Base-by-base conservation (phyloP, 2,113 vertebrate genomes). In the Nannospalax galili region DNA sequence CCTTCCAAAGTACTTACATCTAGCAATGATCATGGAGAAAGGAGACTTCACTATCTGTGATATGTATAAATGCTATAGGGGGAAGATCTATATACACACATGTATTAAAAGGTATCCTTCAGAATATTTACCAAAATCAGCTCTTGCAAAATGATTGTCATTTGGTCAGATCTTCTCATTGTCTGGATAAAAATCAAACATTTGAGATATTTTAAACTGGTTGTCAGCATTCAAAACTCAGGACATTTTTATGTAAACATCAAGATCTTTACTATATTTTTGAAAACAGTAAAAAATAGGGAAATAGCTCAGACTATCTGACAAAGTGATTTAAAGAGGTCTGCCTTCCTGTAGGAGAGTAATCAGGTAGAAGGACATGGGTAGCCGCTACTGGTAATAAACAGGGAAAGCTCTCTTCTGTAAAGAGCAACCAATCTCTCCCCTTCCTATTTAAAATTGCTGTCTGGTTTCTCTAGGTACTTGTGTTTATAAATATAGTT, bases 201-300 rank as follows among this genome's bases (percentile, higher is more conserved):
- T 81, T 74, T 65, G 84, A 70, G 90, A 30, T 88, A 48, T 82
- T 92, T 88, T 91, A 70, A 93, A 74, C 40, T n/a, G 0, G 7
- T 72, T 94, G 14, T 48, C 22, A 94, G 4, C 26, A 92, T 60
- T 88, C 69, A 79, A 84, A 82, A 89, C n/a, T 80, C 67, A 69
- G 26, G 8, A 64, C n/a, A 24, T 58, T 86, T 65, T 67, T 77
- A 58, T 9, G 69, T 90, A n/a, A 88, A 12, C 16, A 37, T 92
- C 26, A 80, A 0, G 6, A 64, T 91, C 20, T 82, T 19, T 80
- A 26, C 48, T 78, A 19, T 24, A 30, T 70, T 70, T 64, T 8
- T 40, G 11, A 69, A 30, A 70, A 12, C 65, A 48, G 8, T 7
- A 86, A 62, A 65, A 60, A 52, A 14, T 58, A 4, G 12, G 52